Evolutionary conservation across 53 echinoderm and acorn worm genomes (phyloP).

Genomic region (Pentamera pediparva): DNA sequence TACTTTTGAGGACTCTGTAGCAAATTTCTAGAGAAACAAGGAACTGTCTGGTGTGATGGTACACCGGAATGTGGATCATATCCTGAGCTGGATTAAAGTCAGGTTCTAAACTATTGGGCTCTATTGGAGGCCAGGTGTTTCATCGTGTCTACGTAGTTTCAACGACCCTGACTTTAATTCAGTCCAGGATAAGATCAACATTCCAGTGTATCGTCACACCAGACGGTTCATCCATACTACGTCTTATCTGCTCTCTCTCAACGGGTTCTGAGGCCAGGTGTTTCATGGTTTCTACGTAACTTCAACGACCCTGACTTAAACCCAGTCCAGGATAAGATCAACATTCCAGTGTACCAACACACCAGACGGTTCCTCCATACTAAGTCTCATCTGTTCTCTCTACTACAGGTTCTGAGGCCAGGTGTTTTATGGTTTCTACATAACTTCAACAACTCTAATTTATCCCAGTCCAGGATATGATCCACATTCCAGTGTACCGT

Average conservation of each 20-base stretch:
- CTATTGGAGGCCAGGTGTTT: too few species aligned
- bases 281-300: conserved; percentile 96
- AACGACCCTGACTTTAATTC: too few species aligned
- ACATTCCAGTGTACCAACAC: conserved; percentile 94
- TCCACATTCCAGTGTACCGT: conserved; percentile 93
- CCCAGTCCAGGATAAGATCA: conserved; percentile 98
- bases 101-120: too few species aligned
- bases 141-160: too few species aligned
- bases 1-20: too few species aligned
- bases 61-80: too few species aligned
- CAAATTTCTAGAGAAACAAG: conserved; percentile 80
- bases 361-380: conserved; percentile 88
- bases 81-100: too few species aligned
- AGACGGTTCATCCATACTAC: too few species aligned
- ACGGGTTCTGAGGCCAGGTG: conserved; percentile 89
- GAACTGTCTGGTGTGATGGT: conserved; percentile 93
- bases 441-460: conserved; percentile 97
- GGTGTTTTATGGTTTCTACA: conserved; percentile 97
- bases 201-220: too few species aligned
- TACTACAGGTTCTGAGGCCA: conserved; percentile 84
- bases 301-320: conserved; percentile 99
- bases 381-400: too few species aligned
- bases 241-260: too few species aligned
- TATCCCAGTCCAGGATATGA: conserved; percentile 99
- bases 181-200: too few species aligned